A percentile compares a stretch with the other conserved stretches of the same genome.
phyloP scores from a whole-genome alignment of 1,140 invertebrate species.

The Ceratina australensis region DNA sequence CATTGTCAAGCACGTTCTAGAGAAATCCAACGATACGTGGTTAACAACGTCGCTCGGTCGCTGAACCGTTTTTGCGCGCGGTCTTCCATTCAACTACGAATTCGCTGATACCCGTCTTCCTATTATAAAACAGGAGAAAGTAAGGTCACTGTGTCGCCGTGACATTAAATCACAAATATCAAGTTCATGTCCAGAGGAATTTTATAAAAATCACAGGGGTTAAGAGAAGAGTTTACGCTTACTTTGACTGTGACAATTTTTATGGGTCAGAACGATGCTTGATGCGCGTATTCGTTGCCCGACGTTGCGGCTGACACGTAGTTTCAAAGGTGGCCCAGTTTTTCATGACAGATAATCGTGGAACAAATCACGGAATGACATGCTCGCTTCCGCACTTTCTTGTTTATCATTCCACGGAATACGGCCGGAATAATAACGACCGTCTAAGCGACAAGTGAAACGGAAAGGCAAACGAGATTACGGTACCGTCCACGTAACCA shows the following conservation, averaged over 20 bases:
- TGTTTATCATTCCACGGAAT: constrained; percentile 43
- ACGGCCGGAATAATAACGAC: constrained; percentile 50
- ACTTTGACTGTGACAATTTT: neutral
- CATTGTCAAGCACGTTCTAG: neutral
- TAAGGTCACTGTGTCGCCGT: constrained; percentile 26
- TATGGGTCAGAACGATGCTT: neutral
- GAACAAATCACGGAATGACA: constrained; percentile 5
- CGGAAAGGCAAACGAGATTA: neutral
- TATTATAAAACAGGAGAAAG: constrained; percentile 40
- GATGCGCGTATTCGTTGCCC: neutral
- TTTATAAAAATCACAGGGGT: neutral
- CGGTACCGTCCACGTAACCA: neutral
- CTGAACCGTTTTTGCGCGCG: constrained; percentile 7
- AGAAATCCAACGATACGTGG: constrained; percentile 16
- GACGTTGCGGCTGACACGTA: constrained; percentile 25
- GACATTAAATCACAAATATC: constrained; percentile 10
- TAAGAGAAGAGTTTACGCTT: no score
- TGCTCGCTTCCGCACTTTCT: constrained; percentile 23
- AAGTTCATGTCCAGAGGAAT: constrained; percentile 8
- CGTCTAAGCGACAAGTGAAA: constrained; percentile 10
- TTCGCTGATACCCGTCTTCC: constrained; percentile 5
- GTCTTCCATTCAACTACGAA: constrained; percentile 11
- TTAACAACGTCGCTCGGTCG: neutral
- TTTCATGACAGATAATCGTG: constrained; percentile 40
- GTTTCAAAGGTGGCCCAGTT: constrained; percentile 37